These are phyloP conservation scores for Brachyptera putata DNA, from an alignment of 2,888 invertebrate genomes.

Conservation along the genomic window DNA sequence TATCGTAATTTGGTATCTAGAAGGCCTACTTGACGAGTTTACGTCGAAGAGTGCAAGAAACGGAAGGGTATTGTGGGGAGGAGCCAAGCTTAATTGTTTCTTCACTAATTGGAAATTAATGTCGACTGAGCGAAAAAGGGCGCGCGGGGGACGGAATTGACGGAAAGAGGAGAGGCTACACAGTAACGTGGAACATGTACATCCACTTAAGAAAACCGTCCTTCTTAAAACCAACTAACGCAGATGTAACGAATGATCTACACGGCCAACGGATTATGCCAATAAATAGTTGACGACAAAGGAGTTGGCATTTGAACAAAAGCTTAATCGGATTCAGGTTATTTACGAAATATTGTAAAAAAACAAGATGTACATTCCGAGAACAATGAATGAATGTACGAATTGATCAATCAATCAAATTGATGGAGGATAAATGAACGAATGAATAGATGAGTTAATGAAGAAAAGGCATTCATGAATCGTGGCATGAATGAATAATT, in stretches of 20 bases:
- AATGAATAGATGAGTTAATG: too few species aligned
- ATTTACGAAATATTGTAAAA: not conserved
- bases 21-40: too few species aligned
- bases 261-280: not conserved
- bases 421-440: too few species aligned
- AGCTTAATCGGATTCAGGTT: not conserved
- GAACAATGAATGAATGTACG: too few species aligned
- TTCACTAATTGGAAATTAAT: slow-evolving; percentile 28
- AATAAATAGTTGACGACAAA: not conserved
- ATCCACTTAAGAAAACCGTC: slow-evolving; percentile 10
- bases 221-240: slow-evolving; percentile 6
- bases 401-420: too few species aligned
- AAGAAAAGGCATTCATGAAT: too few species aligned
- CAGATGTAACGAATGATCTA: not conserved
- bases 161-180: too few species aligned
- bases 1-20: too few species aligned
- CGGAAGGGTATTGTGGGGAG: too few species aligned
- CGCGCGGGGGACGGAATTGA: not conserved
- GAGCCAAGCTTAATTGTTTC: slow-evolving; percentile 19
- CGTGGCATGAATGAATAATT: too few species aligned
- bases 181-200: not conserved
- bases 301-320: not conserved
- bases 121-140: slow-evolving; percentile 19
- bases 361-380: too few species aligned
- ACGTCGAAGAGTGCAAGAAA: too few species aligned